These are phyloP conservation scores for Pseudomyrmex dendroicus DNA, from an alignment of 1,140 invertebrate species.

Conservation along the genomic window DNA sequence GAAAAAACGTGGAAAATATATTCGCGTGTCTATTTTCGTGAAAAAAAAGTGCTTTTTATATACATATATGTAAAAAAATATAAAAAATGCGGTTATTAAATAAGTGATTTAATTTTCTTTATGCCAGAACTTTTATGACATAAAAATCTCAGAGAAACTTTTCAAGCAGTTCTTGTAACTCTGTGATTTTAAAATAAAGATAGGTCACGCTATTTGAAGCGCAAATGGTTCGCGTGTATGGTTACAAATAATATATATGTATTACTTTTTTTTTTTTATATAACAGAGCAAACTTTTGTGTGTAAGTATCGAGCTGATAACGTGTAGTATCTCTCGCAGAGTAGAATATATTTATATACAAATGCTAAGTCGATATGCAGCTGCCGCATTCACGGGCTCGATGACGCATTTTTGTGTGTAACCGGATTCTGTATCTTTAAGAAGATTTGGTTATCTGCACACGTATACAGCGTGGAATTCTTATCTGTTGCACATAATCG, in stretches of 20 bases:
- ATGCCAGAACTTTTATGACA: no score
- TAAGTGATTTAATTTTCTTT: no score
- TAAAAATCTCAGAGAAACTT: no score
- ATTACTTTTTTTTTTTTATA: neutral
- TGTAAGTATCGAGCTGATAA: conserved; percentile 29
- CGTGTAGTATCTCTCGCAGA: conserved; percentile 21
- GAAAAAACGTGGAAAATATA: neutral
- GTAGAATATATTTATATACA: conserved; percentile 66
- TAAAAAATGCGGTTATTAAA: no score
- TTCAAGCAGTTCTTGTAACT: no score
- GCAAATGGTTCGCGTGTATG: neutral
- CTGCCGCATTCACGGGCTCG: conserved; percentile 58
- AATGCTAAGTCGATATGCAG: conserved; percentile 70
- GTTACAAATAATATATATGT: conserved; percentile 17
- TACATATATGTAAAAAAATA: neutral
- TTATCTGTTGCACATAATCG: conserved; percentile 3
- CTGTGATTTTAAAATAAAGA: no score
- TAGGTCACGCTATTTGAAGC: conserved; percentile 6
- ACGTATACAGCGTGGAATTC: neutral
- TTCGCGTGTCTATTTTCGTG: neutral
- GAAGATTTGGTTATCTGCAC: conserved; percentile 31
- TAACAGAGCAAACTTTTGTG: conserved; percentile 18
- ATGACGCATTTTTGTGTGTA: conserved; percentile 64
- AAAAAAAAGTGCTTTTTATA: neutral
- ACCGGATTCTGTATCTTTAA: conserved; percentile 48